Base-by-base conservation (phyloP, 2,113 vertebrate species). In the Otocyon megalotis region DNA sequence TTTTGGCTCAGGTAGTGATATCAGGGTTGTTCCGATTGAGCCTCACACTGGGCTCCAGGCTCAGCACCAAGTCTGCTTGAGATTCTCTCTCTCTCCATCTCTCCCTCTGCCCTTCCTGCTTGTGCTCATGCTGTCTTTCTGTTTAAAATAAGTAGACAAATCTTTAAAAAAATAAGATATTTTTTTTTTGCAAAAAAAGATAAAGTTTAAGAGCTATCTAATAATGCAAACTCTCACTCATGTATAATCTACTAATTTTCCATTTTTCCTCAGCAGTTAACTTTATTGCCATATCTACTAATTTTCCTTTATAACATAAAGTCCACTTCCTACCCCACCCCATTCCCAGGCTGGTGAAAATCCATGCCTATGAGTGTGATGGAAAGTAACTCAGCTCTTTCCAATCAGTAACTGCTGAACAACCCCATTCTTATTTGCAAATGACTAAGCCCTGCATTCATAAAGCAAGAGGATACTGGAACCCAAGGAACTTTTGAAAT, bases 241-340 rank as follows among this genome's bases (percentile, higher is more conserved):
- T 24, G 9, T 32, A 4, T 60, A 15, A 48, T 80, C 65, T 65
- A 71, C 32, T 69, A 50, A 84, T 43, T 43, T 28, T 84, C 50
- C 37, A 30, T 30, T 65, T 81, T 74, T 71, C 76, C 71, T 91
- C 48, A 91, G n/a, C 1, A 56, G 72, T 80, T 93, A 16, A 12
- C 3, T 65, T n/a, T 14, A 6, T 13, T n/a, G 67, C 8, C 15
- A 93, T 69, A 5, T 88, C 80, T 62, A n/a, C 10, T 62, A 1
- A 2, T 20, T 82, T 43, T 83, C 19, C n/a, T 87, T 83, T n/a
- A 35, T 28, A 77, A 19, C 5, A 28, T 69, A 35, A 80, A 93
- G 37, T 0, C 2, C 30, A 30, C 6, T 13, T 19, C 5, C 1
- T n/a, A 4, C 2, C 10, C 3, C 30, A 30, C 0, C 15, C 0